Conservation (phyloP, 2,797 vertebrate genomes). For the Pantherophis vulpinus region DNA sequence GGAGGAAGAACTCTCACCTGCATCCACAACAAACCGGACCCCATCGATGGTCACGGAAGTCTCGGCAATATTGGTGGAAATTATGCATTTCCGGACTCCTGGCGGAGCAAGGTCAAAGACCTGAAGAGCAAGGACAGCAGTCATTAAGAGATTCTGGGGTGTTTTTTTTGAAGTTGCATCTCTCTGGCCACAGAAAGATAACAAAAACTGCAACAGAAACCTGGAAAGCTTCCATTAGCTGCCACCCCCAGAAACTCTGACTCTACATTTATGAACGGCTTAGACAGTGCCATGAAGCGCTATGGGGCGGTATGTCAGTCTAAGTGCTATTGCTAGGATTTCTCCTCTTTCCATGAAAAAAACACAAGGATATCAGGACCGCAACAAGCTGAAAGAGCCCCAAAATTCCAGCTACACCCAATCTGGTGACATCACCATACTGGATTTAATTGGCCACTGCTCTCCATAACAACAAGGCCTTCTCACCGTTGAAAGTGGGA, state of each 20-base stretch:
- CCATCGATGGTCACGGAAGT: slow-evolving; percentile 95
- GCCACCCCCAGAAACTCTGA: no score
- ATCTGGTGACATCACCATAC: no score
- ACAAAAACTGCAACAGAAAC: not conserved
- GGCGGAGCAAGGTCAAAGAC: slow-evolving; percentile 88
- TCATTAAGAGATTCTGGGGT: not conserved
- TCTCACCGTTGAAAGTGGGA: not conserved
- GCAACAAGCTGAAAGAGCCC: not conserved
- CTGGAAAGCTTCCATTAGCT: not conserved
- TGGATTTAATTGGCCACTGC: not conserved
- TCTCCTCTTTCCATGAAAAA: not conserved
- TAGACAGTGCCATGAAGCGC: not conserved
- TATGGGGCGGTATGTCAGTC: not conserved
- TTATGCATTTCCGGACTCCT: slow-evolving; percentile 90
- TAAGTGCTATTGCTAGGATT: not conserved
- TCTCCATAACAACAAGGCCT: not conserved
- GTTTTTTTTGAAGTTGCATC: not conserved
- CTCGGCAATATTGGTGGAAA: slow-evolving; percentile 93
- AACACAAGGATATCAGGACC: not conserved
- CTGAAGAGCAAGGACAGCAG: slow-evolving; percentile 56
- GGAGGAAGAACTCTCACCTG: slow-evolving; percentile 70
- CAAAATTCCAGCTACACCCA: not conserved
- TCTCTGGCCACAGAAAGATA: not conserved
- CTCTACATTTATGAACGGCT: not conserved
- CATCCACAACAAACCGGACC: slow-evolving; percentile 89